Evolutionary conservation across 2,797 vertebrate species (phyloP), one percentile per base, ranked within the genome.

Genomic region (Myoxocephalus aenaeus): DNA sequence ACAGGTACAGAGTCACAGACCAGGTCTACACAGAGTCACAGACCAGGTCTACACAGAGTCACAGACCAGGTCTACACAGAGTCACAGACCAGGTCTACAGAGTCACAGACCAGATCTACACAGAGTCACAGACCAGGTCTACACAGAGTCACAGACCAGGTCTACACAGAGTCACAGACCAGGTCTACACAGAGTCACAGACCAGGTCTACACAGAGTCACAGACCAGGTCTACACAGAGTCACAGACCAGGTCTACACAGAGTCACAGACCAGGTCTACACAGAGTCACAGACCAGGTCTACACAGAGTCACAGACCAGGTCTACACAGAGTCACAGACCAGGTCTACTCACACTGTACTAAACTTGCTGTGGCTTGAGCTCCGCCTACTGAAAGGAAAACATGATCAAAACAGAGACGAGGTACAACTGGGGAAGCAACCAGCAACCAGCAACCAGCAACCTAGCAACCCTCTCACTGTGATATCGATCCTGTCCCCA

Each of bases 201-300:
- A 27, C 25, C 81, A 83, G 86, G 86, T 86, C 79, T 82, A 87
- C 82, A 87, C 80, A 59, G 82, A 83, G 63, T 74, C 79, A 75
- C 32, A 32, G 40, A 38, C 17, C 25, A 59, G 38, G 58, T 74
- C 56, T 14, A 22, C 11, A 2, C 88, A 90, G 85, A 81, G 82
- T 32, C 32, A 32, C 32, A 32, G 32, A 32, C 32, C n/a, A 2
- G 51, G n/a, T 53, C 48, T 3, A 14, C 51, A 27, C 25, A 27
- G 25, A 27, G 25, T 27, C 25, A 27, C 25, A 27, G 25, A 27
- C 25, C 25, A 27, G 25, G 25, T 27, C 25, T 2, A 27, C 25
- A 27, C 25, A 27, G 25, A 27, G 25, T 27, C 25, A 27, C 25
- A 81, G 81, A 27, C 25, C 81, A 83, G 86, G 86, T 86, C 79